Percentiles rank a stretch among this genome's conserved stretches.
Evolutionary conservation across 2,113 vertebrate genomes (phyloP).

Genomic region (Morone saxatilis): DNA sequence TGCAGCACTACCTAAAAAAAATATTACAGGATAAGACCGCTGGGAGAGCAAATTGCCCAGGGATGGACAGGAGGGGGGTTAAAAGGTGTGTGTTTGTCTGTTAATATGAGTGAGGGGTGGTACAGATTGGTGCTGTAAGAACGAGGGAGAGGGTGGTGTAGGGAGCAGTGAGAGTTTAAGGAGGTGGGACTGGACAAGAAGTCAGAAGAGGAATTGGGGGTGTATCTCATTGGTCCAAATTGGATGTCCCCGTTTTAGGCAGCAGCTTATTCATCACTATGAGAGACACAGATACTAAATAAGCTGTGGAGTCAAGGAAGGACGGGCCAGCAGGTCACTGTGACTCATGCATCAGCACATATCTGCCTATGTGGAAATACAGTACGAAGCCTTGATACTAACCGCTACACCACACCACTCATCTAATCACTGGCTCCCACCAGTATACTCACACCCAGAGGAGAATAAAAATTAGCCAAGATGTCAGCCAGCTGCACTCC

Average conservation of each 20-base stretch:
- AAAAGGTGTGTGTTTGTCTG: neutral
- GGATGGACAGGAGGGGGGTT: neutral
- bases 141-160: neutral
- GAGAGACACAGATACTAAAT: conserved; percentile 81
- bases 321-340: conserved; percentile 77
- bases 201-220: neutral
- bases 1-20: neutral
- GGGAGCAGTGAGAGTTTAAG: neutral
- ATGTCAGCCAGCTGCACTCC: neutral
- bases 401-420: neutral
- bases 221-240: conserved; percentile 39
- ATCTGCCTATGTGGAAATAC: conserved; percentile 39
- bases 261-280: conserved; percentile 84
- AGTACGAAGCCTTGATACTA: neutral
- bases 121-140: neutral
- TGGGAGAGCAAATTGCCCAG: neutral
- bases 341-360: conserved; percentile 70
- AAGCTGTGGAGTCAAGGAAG: conserved; percentile 81
- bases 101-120: neutral
- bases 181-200: neutral
- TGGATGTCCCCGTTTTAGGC: conserved; percentile 75
- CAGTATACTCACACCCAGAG: neutral
- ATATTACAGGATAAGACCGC: neutral
- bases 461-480: neutral
- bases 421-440: neutral